Percentiles rank a stretch among this genome's conserved stretches.
phyloP scores from a whole-genome alignment of 1,140 invertebrate genomes.

The Heterodera carotae region DNA sequence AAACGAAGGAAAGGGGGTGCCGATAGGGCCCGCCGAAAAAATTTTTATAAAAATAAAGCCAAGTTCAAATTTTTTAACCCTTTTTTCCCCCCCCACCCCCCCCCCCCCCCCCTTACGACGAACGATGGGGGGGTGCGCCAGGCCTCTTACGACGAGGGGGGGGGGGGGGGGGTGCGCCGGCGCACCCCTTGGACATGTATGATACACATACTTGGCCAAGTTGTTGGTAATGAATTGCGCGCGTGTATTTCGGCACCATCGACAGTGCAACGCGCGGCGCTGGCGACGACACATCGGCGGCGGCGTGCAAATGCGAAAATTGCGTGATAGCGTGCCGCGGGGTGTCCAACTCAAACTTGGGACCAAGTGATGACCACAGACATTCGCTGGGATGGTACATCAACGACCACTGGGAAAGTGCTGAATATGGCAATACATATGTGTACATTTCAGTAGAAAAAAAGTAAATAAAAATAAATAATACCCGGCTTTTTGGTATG shows the following conservation, averaged over 20 bases:
- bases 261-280: not conserved
- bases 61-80: not conserved
- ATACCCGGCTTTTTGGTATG: constrained; percentile 26
- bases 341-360: constrained; percentile 12
- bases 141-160: no score
- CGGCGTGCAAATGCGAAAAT: not conserved
- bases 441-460: not conserved
- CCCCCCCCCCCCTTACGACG: no score
- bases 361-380: constrained; percentile 22
- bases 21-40: no score
- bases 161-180: no score
- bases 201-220: not conserved
- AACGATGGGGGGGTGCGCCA: no score
- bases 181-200: no score
- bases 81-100: no score
- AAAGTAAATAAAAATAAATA: not conserved
- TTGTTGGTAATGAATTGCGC: constrained; percentile 28
- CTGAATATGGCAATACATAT: not conserved
- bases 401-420: constrained; percentile 25
- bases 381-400: constrained; percentile 20
- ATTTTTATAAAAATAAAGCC: not conserved
- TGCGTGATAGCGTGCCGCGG: not conserved
- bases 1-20: no score
- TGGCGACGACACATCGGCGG: no score
- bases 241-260: constrained; percentile 2